These are phyloP conservation scores for Emydoidea blandingii DNA, from an alignment of 2,797 vertebrate genomes.

Conservation along the genomic window DNA sequence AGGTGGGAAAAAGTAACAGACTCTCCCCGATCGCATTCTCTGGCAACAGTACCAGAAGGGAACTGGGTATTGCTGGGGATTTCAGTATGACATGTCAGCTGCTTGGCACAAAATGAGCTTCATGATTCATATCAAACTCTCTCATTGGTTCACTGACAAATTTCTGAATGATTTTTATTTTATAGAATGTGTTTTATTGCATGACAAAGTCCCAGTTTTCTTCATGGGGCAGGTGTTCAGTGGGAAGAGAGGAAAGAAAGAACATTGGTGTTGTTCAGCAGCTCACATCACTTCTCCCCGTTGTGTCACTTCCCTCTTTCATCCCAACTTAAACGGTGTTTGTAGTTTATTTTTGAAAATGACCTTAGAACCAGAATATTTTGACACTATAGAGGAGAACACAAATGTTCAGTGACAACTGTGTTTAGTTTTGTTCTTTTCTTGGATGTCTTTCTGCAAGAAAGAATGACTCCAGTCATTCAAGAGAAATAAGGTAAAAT, in stretches of 20 bases:
- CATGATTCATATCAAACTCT: neutral
- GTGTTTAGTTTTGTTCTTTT: neutral
- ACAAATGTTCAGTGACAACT: neutral
- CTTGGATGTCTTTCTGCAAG: neutral
- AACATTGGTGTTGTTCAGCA: neutral
- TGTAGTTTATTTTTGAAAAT: neutral
- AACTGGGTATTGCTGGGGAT: neutral
- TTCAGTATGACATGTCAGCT: rapidly evolving
- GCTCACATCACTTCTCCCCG: neutral
- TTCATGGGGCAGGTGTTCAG: neutral
- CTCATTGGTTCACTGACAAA: neutral
- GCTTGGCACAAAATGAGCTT: neutral
- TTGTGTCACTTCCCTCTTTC: neutral
- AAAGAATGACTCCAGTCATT: neutral
- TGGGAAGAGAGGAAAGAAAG: neutral
- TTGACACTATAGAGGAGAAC: neutral
- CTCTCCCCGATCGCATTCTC: neutral
- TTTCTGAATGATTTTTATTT: neutral
- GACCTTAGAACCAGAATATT: neutral
- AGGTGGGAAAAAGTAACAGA: neutral
- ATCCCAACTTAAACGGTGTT: neutral
- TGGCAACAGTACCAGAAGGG: neutral
- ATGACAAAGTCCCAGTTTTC: neutral
- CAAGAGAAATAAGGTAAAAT: neutral
- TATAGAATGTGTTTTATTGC: neutral